These are phyloP conservation scores for Mythimna loreyi DNA, from an alignment of 2,888 invertebrate species.

Conservation along the genomic window DNA sequence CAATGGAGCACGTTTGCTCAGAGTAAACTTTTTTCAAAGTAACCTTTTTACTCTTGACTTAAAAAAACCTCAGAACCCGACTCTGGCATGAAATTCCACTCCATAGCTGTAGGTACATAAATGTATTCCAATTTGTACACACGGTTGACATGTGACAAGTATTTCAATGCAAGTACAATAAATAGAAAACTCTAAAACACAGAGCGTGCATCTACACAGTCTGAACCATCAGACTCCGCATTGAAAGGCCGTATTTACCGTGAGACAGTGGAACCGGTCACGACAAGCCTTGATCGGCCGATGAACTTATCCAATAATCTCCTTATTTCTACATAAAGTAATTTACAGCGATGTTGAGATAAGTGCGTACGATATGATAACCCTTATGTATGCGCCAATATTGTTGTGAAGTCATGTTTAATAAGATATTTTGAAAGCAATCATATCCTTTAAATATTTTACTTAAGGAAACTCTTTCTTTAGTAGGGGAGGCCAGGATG, in stretches of 20 bases:
- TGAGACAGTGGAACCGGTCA: conserved; percentile 48
- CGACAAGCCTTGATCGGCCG: conserved; percentile 62
- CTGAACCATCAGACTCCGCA: background rate
- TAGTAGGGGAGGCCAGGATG: too few relatives aligned
- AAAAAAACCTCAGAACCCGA: too few relatives aligned
- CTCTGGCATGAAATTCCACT: too few relatives aligned
- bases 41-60: too few relatives aligned
- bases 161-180: too few relatives aligned
- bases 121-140: too few relatives aligned
- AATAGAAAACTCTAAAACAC: too few relatives aligned
- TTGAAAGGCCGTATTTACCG: conserved; percentile 8
- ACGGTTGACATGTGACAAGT: too few relatives aligned
- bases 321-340: conserved; percentile 62
- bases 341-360: conserved; percentile 59
- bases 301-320: conserved; percentile 67
- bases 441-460: conserved; percentile 24
- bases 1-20: too few relatives aligned
- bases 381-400: conserved; percentile 47
- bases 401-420: conserved; percentile 41
- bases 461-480: conserved; percentile 37
- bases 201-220: background rate
- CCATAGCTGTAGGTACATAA: too few relatives aligned
- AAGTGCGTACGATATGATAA: conserved; percentile 50
- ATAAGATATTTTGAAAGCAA: conserved; percentile 17
- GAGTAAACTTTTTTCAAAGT: too few relatives aligned